Conservation (phyloP, 92 coral and sea anemone genomes). For the Muricea muricata region DNA sequence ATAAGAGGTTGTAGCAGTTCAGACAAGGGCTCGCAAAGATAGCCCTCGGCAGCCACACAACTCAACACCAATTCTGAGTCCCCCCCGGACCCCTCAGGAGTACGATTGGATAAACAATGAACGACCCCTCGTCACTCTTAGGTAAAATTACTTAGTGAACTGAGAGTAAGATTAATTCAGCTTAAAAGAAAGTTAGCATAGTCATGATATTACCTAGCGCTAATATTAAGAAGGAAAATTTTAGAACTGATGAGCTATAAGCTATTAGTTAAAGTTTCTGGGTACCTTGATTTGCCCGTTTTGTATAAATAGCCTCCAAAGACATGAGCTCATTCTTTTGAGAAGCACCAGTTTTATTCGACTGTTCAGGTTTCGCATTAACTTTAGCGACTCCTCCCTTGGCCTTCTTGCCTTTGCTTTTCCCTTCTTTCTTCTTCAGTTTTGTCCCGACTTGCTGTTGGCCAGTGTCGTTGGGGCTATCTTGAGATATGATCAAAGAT, state of each 20-base stretch:
- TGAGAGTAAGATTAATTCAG: no score
- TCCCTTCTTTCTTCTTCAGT: conserved; percentile 73
- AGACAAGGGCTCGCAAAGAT: no score
- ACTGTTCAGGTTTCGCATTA: conserved; percentile 74
- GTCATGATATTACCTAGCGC: no score
- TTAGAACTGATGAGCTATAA: neutral
- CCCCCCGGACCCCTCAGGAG: no score
- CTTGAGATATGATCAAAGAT: neutral
- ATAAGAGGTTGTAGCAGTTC: no score
- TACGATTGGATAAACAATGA: neutral
- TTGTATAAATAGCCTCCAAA: conserved; percentile 76
- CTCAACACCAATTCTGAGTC: no score
- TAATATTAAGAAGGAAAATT: no score
- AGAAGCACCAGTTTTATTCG: conserved; percentile 58
- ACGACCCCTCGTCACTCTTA: no score
- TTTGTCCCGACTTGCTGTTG: conserved; percentile 84
- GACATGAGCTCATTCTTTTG: conserved; percentile 86
- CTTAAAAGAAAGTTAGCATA: no score
- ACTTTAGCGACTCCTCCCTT: conserved; percentile 65
- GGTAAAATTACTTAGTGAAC: no score
- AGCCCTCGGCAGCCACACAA: no score
- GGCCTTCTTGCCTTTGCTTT: conserved; percentile 71
- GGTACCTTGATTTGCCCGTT: conserved; percentile 83
- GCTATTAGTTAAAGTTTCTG: neutral
- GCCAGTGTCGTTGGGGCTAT: conserved; percentile 56